These are phyloP conservation scores for Acinonyx jubatus DNA, from an alignment of 2,113 vertebrate species.

Conservation along the genomic window DNA sequence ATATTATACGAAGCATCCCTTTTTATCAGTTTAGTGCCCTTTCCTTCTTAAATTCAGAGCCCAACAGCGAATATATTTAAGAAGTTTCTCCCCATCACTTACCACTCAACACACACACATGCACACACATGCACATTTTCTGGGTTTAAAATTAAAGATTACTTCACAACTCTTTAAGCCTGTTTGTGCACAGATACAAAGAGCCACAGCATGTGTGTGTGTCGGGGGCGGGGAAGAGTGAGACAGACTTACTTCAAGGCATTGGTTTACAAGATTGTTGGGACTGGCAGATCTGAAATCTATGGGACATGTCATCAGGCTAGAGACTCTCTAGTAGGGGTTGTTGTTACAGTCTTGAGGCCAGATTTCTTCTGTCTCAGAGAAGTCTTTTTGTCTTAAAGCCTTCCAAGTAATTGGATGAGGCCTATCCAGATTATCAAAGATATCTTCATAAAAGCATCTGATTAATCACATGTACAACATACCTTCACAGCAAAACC, in stretches of 20 bases:
- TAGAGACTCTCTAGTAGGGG: not conserved
- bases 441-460: not conserved
- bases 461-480: not conserved
- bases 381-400: not conserved
- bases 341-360: not conserved
- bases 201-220: not conserved
- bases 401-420: not conserved
- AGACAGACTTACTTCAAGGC: not conserved
- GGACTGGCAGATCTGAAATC: not conserved
- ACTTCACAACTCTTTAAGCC: not conserved
- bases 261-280: not conserved
- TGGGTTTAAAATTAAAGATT: not conserved
- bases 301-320: not conserved
- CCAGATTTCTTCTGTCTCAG: not conserved
- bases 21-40: not conserved
- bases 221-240: fast-evolving
- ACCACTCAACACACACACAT: not conserved
- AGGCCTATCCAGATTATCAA: not conserved
- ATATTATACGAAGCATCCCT: not conserved
- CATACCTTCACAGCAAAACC: not conserved
- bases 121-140: not conserved
- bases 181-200: not conserved
- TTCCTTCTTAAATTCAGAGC: not conserved
- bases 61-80: not conserved
- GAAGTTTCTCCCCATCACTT: not conserved